These are phyloP conservation scores for Poecilus cupreus DNA, from an alignment of 2,888 invertebrate species.

Conservation along the genomic window DNA sequence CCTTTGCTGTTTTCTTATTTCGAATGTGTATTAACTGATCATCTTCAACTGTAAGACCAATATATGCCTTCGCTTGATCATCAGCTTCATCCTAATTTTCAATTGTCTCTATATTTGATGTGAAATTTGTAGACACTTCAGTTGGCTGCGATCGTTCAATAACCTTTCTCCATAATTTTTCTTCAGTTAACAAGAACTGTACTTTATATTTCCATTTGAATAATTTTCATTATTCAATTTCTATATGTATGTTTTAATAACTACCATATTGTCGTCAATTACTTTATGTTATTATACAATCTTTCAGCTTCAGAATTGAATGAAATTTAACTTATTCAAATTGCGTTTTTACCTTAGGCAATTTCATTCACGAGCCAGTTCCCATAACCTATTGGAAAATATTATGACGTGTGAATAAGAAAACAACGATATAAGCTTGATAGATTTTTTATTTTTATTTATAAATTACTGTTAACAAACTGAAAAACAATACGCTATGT, in stretches of 20 bases:
- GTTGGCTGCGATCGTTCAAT: neutral
- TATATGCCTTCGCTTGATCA: neutral
- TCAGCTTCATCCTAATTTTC: neutral
- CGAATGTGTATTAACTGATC: neutral
- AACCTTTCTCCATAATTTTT: neutral
- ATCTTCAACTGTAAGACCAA: neutral
- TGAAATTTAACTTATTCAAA: too few relatives aligned
- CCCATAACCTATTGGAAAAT: neutral
- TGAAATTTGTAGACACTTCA: neutral
- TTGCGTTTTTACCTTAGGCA: neutral
- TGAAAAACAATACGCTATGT: too few relatives aligned
- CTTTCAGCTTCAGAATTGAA: neutral
- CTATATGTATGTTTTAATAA: too few relatives aligned
- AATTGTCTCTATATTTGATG: neutral
- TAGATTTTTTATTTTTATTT: too few relatives aligned
- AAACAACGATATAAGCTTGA: neutral
- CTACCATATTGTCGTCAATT: neutral
- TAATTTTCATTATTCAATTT: too few relatives aligned
- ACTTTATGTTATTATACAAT: neutral
- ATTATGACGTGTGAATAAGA: neutral
- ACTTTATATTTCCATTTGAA: too few relatives aligned
- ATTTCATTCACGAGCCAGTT: neutral
- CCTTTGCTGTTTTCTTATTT: neutral
- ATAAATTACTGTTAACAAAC: too few relatives aligned
- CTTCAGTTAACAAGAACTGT: too few relatives aligned